These are phyloP conservation scores for Crossaster papposus DNA, from an alignment of 53 echinoderm and acorn worm species.

Conservation along the genomic window DNA sequence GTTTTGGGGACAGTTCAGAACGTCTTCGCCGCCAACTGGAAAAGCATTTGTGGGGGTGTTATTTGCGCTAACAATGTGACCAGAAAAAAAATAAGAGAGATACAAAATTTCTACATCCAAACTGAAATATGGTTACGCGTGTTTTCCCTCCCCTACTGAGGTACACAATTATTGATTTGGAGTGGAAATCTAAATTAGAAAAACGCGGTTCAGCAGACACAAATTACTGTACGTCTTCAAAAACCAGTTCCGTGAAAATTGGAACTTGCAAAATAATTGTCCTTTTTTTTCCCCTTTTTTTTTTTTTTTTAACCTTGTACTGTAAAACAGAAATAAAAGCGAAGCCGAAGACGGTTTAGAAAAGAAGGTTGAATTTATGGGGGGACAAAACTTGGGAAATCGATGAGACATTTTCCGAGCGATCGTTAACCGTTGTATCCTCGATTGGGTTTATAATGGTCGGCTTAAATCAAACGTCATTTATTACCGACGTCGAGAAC, in stretches of 20 bases:
- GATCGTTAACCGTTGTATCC: not conserved
- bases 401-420: not conserved
- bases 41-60: too few species aligned
- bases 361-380: not conserved
- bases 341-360: not conserved
- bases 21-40: too few species aligned
- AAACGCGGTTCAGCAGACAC: not conserved
- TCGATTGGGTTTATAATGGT: not conserved
- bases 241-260: not conserved
- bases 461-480: not conserved
- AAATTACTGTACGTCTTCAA: not conserved
- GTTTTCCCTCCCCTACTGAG: not conserved
- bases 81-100: not conserved
- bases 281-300: not conserved
- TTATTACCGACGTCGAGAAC: not conserved
- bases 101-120: not conserved
- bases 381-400: not conserved
- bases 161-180: not conserved
- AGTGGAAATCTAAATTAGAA: not conserved
- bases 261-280: not conserved
- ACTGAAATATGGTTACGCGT: not conserved
- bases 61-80: not conserved
- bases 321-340: not conserved
- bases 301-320: not conserved
- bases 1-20: not conserved